Base-by-base conservation (phyloP, 2,113 vertebrate genomes). In the Mesembrinibis cayennensis region DNA sequence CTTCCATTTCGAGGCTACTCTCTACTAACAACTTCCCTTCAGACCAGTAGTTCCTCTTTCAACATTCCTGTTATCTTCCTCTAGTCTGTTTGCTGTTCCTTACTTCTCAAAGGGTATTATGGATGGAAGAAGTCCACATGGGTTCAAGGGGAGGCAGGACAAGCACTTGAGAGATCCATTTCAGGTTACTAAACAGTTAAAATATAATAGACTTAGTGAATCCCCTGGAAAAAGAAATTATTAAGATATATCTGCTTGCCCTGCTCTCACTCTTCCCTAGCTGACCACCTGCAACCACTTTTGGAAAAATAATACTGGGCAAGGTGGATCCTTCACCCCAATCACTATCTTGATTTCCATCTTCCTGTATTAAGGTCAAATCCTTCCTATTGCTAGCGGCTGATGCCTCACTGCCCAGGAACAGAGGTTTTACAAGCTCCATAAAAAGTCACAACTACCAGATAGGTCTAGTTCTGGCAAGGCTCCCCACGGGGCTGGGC, bases 371-470 rank as follows among this genome's bases (percentile, higher is more conserved):
- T n/a, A n/a, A n/a, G n/a, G n/a, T n/a, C n/a, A n/a, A n/a, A n/a
- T n/a, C n/a, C n/a, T n/a, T n/a, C n/a, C n/a, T n/a, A n/a, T n/a
- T n/a, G n/a, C n/a, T n/a, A n/a, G n/a, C n/a, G n/a, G n/a, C n/a
- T n/a, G n/a, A n/a, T n/a, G n/a, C n/a, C n/a, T n/a, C n/a, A n/a
- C n/a, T n/a, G n/a, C n/a, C n/a, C n/a, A n/a, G n/a, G n/a, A n/a
- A n/a, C n/a, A n/a, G n/a, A n/a, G n/a, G n/a, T n/a, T n/a, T n/a
- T n/a, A n/a, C n/a, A n/a, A n/a, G n/a, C n/a, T n/a, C n/a, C n/a
- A n/a, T n/a, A n/a, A 77, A 93, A 96, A 95, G 91, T 82, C 93
- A 79, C 20, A 79, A 36, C 47, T 87, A 56, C 66, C 30, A 91
- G 87, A 93, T 0, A 53, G 36, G 56, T 27, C 44, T 38, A 22